A percentile compares a stretch with the other conserved stretches of the same genome.
Conservation (phyloP, 2,888 invertebrate genomes). For the Tortrix viridana region DNA sequence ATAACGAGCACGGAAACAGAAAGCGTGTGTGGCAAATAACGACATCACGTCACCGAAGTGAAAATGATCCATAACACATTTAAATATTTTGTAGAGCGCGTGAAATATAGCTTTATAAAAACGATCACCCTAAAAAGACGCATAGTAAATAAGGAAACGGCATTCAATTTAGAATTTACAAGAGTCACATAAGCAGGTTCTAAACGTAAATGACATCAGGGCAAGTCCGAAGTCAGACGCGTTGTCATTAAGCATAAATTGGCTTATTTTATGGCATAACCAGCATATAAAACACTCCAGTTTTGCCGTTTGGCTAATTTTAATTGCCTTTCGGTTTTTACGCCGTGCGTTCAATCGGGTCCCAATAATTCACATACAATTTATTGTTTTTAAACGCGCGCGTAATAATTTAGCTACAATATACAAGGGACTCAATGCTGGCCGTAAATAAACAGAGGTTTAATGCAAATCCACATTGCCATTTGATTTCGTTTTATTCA, state of each 20-base stretch:
- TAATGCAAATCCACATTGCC: conserved; percentile 62
- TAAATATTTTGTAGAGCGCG: conserved; percentile 25
- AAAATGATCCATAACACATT: conserved; percentile 11
- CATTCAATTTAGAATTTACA: conserved; percentile 33
- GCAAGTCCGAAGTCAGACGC: conserved; percentile 46
- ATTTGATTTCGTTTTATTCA: conserved; percentile 58
- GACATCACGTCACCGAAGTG: conserved; percentile 2
- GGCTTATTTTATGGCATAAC: conserved; percentile 66
- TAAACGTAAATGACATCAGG: conserved; percentile 50
- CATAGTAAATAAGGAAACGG: conserved; percentile 23
- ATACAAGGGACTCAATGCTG: conserved; percentile 58
- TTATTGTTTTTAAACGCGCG: conserved; percentile 67
- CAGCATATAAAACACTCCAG: conserved; percentile 65
- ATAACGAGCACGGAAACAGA: conserved; percentile 10
- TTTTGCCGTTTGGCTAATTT: conserved; percentile 75
- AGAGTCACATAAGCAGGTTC: conserved; percentile 41
- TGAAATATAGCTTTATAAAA: conserved; percentile 20
- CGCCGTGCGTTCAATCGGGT: conserved; percentile 58
- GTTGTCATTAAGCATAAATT: conserved; percentile 66
- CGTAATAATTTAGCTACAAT: conserved; percentile 67
- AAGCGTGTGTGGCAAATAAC: conserved; percentile 17
- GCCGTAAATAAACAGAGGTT: conserved; percentile 70
- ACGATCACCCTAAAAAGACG: conserved; percentile 11
- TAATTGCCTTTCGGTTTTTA: conserved; percentile 71
- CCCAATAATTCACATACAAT: conserved; percentile 65